Evolutionary conservation across 2,888 invertebrate genomes (phyloP).

Genomic region (Pharmacophagus antenor): DNA sequence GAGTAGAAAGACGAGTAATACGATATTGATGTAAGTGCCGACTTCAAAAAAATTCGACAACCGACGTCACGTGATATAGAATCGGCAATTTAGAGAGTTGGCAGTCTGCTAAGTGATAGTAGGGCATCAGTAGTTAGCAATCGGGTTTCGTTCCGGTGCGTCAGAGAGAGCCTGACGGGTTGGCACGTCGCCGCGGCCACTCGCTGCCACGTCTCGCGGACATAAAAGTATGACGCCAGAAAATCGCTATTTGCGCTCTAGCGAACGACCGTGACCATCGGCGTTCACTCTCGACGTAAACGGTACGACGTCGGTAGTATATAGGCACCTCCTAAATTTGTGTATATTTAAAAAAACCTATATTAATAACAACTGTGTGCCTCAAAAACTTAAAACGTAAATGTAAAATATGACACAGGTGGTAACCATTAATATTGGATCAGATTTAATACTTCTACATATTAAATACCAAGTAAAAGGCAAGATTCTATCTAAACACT

Average conservation of each 20-base stretch:
- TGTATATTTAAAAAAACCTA: no score
- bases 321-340: conserved; percentile 35
- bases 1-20: conserved; percentile 38
- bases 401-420: no score
- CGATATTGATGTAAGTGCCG: conserved; percentile 22
- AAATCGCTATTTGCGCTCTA: conserved; percentile 46
- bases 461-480: no score
- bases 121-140: conserved; percentile 60
- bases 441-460: no score
- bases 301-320: conserved; percentile 49
- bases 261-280: conserved; percentile 64
- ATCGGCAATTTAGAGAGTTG: conserved; percentile 51
- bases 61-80: conserved; percentile 21
- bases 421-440: no score
- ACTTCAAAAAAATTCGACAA: conserved; percentile 29
- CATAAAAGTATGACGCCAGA: conserved; percentile 54
- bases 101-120: conserved; percentile 68
- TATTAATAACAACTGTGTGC: no score
- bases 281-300: conserved; percentile 63
- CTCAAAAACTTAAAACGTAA: no score
- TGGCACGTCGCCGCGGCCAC: conserved; percentile 42
- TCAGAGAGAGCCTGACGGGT: conserved; percentile 54
- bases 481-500: no score
- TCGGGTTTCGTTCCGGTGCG: conserved; percentile 60
- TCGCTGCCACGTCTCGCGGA: conserved; percentile 42